These are phyloP conservation scores for Cetonia aurata DNA, from an alignment of 2,888 invertebrate species.

Conservation along the genomic window DNA sequence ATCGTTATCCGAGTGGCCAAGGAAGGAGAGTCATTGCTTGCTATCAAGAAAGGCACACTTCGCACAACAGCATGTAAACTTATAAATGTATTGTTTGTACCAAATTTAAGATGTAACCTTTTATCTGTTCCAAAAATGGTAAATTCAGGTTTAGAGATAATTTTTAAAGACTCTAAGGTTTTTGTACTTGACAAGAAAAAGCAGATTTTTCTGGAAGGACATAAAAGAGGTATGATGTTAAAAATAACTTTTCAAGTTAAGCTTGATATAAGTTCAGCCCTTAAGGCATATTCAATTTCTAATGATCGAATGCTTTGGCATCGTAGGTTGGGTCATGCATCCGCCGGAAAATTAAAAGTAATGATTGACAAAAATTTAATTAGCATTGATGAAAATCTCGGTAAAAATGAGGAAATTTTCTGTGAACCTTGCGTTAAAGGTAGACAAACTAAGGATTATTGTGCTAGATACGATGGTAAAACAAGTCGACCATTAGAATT, in stretches of 20 bases:
- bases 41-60: conserved; percentile 3
- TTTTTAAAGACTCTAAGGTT: conserved; percentile 16
- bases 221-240: conserved; percentile 2
- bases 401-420: conserved; percentile 12
- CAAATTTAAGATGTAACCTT: background rate
- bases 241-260: conserved; percentile 2
- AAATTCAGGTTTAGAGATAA: conserved; percentile 21
- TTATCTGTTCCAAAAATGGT: background rate
- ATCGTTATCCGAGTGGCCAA: conserved; percentile 11
- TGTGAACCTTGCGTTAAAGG: conserved; percentile 14
- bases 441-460: conserved; percentile 8
- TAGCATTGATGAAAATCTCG: conserved; percentile 13
- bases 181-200: conserved; percentile 7
- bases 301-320: conserved; percentile 7
- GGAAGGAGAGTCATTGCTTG: conserved; percentile 5
- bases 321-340: conserved; percentile 10
- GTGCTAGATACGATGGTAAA: background rate
- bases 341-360: conserved; percentile 5
- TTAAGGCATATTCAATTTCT: conserved; percentile 7
- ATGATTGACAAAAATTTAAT: conserved; percentile 8
- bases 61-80: background rate
- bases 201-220: conserved; percentile 5
- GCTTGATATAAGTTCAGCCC: conserved; percentile 1
- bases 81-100: background rate
- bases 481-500: background rate